These are phyloP conservation scores for Eufriesea mexicana DNA, from an alignment of 1,140 invertebrate species.

Conservation along the genomic window DNA sequence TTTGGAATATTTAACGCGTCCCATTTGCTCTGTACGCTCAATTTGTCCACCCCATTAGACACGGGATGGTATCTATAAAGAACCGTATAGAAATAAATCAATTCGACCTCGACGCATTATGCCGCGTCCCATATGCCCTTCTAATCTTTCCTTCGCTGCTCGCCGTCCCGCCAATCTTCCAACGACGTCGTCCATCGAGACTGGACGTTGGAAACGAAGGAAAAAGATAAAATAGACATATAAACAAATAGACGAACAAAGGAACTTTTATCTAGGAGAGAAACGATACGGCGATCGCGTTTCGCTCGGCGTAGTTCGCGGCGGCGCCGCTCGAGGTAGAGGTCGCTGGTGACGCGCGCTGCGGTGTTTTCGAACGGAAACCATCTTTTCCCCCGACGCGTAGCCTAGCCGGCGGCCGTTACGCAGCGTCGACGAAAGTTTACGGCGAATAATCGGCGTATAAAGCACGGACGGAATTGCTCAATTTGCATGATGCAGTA, in stretches of 20 bases:
- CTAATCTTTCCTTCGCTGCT: neutral
- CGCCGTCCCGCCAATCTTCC: neutral
- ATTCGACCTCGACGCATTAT: neutral
- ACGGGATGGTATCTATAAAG: conserved; percentile 1
- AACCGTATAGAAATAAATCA: conserved; percentile 13
- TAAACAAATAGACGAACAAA: neutral
- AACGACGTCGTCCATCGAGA: no score
- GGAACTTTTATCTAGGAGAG: no score
- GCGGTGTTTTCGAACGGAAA: conserved; percentile 14
- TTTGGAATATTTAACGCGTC: conserved; percentile 33
- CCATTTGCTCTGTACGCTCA: neutral
- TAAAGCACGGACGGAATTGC: conserved; percentile 43
- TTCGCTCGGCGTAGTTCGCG: neutral
- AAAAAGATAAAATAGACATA: no score
- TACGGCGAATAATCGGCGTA: conserved; percentile 48
- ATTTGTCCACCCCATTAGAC: conserved; percentile 5
- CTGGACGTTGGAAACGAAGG: no score
- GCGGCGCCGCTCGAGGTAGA: neutral
- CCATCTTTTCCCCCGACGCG: conserved; percentile 23
- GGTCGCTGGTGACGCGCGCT: neutral
- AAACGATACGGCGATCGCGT: neutral
- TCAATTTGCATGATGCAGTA: conserved; percentile 52
- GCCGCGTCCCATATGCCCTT: neutral
- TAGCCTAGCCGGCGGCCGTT: conserved; percentile 8
- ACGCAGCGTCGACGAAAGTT: conserved; percentile 41